Base-by-base conservation (phyloP, 53 echinoderm and acorn worm genomes). In the Actinopyga echinites region DNA sequence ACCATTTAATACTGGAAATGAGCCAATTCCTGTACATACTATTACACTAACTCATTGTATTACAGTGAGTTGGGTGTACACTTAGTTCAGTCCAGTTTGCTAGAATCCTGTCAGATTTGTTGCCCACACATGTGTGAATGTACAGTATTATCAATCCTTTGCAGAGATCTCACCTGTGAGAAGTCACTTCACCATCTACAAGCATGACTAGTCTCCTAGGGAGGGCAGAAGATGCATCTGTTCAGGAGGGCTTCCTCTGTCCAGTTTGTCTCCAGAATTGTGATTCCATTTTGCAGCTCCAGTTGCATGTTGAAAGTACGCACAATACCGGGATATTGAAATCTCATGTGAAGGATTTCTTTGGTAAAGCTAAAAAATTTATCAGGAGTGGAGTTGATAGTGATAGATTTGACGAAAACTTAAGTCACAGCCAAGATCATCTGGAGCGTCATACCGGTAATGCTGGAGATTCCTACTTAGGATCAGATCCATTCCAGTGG, bases 221-320 rank as follows among this genome's bases (percentile, higher is more conserved):
- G 8, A 83, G 82, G 21, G 83, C 66, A n/a, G 92, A 84, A 15
- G 86, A 90, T 31, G 61, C 82, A 8, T 57, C 90, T 10, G 78
- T 95, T 21, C 86, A 83, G 6, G 95, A 95, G 78, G 95, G 95
- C 7, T 95, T 95, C 55, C 89, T 95, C 8, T 95, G 95, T 65
- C 95, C 95, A 26, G 91, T 95, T 54, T 95, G 95, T 78, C 78
- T 89, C 37, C 91, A 93, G 69, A 89, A 93, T 73, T 87, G 93
- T 30, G 83, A 87, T 53, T 89, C 95, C 2, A 89, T 95, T 8
- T 91, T 86, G 49, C 91, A 95, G 56, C 90, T 93, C 11, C 95
- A 95, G 65, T 63, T 69, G 1, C 95, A 95, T 80, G 91, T 95
- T 71, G 95, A 95, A 40, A 88, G 75, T 31, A 89, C 86, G n/a